Percentiles rank a stretch among this genome's conserved stretches.
Evolutionary conservation across 2,797 vertebrate species (phyloP).

Genomic region (Petrocephalus sullivani): DNA sequence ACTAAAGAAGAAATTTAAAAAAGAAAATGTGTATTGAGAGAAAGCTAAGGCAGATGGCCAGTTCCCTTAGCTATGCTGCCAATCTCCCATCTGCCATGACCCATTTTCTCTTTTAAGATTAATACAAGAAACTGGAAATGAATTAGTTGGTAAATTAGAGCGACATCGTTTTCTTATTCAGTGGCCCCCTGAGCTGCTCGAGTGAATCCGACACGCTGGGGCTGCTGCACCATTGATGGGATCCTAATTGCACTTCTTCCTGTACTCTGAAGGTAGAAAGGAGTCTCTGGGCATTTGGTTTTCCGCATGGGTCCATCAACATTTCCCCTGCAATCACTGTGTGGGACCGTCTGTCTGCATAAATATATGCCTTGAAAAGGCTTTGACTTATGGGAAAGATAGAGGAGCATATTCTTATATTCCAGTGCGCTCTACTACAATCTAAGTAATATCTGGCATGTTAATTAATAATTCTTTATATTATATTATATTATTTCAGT

Average conservation of each 20-base stretch:
- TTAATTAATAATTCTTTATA: not conserved
- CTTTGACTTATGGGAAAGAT: not conserved
- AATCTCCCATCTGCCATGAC: slow-evolving; percentile 5
- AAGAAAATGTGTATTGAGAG: not conserved
- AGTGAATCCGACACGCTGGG: not conserved
- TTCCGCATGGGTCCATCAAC: not conserved
- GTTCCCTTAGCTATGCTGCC: slow-evolving; percentile 9
- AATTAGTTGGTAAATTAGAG: slow-evolving; percentile 22
- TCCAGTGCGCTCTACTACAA: not conserved
- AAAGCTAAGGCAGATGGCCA: not conserved
- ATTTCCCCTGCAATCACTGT: not conserved
- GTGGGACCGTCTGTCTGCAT: not conserved
- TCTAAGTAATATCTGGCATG: not conserved
- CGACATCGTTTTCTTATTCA: not conserved
- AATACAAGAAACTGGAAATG: slow-evolving; percentile 17
- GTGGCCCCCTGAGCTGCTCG: slow-evolving; percentile 1
- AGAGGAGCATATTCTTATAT: not conserved
- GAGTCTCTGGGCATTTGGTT: not conserved
- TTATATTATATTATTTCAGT: not conserved
- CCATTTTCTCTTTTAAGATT: slow-evolving; percentile 14
- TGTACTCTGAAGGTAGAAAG: not conserved
- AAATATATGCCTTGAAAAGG: not conserved
- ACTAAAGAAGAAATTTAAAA: slow-evolving; percentile 3
- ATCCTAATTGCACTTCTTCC: not conserved
- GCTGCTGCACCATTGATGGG: not conserved